Percentiles rank a stretch among this genome's conserved stretches.
These are phyloP conservation scores for Chymomyza fuscimana DNA, from an alignment of 2,888 invertebrate species.

Conservation along the genomic window DNA sequence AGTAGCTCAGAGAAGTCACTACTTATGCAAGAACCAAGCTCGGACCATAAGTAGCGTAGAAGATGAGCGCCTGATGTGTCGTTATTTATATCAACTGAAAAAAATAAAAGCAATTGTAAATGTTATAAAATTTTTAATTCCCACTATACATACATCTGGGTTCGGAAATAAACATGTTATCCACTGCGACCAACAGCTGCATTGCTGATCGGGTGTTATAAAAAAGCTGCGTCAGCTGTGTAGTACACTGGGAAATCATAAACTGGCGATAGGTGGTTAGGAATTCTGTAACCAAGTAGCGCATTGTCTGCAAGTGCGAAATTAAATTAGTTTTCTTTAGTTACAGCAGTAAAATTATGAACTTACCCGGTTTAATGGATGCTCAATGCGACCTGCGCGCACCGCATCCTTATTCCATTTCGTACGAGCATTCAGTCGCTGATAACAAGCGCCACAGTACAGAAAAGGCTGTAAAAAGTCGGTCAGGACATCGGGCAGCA, in stretches of 20 bases:
- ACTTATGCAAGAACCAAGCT: constrained; percentile 72
- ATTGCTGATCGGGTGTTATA: constrained; percentile 65
- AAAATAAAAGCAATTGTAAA: background rate
- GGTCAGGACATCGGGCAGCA: constrained; percentile 80
- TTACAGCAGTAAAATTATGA: background rate
- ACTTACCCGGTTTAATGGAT: constrained; percentile 56
- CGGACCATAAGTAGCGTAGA: constrained; percentile 74
- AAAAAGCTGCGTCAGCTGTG: constrained; percentile 66
- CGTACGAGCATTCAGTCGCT: constrained; percentile 67
- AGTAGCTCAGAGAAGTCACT: constrained; percentile 72
- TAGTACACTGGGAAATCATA: constrained; percentile 65
- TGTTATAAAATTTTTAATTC: background rate
- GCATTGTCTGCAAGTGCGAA: constrained; percentile 81
- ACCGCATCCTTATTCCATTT: constrained; percentile 33
- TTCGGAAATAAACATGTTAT: constrained; percentile 70
- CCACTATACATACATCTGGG: constrained; percentile 61
- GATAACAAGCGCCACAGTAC: constrained; percentile 76
- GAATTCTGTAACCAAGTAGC: constrained; percentile 83
- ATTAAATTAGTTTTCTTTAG: background rate
- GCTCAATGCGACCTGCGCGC: constrained; percentile 23
- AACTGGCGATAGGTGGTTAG: constrained; percentile 82
- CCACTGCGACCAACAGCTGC: constrained; percentile 70
- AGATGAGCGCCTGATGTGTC: constrained; percentile 73
- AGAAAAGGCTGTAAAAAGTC: constrained; percentile 77
- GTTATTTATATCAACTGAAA: constrained; percentile 58